phyloP scores from a whole-genome alignment of 2,888 invertebrate genomes.

The Rhamnusium bicolor region DNA sequence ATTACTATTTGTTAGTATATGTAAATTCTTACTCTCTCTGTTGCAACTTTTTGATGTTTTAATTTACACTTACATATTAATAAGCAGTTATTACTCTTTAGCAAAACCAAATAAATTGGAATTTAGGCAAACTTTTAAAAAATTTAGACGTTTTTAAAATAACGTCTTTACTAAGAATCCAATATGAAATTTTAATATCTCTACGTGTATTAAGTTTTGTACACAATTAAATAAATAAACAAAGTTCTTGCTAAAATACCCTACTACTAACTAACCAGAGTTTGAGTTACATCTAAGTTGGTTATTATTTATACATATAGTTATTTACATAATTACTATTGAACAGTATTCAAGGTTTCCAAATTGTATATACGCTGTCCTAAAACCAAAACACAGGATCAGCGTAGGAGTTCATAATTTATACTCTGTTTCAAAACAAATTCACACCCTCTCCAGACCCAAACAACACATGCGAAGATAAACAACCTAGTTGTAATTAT shows the following conservation, averaged over 20 bases:
- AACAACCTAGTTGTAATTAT: conserved; percentile 16
- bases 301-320: neutral
- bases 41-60: no score
- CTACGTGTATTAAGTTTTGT: no score
- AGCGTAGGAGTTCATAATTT: conserved; percentile 22
- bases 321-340: conserved; percentile 15
- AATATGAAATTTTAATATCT: no score
- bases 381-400: neutral
- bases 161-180: no score
- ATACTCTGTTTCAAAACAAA: conserved; percentile 25
- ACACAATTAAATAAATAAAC: no score
- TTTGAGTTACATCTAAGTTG: neutral
- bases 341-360: neutral
- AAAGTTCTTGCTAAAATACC: neutral
- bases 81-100: no score
- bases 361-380: neutral
- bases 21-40: no score
- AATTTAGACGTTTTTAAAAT: no score
- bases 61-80: no score
- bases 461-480: conserved; percentile 2
- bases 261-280: neutral
- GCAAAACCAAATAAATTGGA: no score
- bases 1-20: no score
- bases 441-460: neutral
- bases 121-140: no score